Percentiles rank a stretch among this genome's conserved stretches.
phyloP scores from a whole-genome alignment of 1,140 invertebrate species.

The Trichoplusia ni region DNA sequence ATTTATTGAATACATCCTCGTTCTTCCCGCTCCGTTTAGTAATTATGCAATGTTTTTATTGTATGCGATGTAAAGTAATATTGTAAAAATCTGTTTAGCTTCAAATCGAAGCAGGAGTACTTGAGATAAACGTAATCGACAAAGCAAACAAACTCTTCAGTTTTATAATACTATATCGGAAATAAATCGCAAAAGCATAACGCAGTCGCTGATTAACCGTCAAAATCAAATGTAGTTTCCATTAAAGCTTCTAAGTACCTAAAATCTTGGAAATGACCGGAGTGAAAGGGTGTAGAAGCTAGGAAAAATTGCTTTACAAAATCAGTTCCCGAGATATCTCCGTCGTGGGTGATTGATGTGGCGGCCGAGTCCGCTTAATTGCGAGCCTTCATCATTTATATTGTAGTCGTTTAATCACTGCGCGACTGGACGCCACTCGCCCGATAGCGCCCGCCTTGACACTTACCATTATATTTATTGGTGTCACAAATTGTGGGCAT shows the following conservation, averaged over 20 bases:
- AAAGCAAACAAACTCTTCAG: no score
- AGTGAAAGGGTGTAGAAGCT: not conserved
- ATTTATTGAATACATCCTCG: no score
- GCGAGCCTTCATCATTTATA: conserved; percentile 66
- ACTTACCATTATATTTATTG: conserved; percentile 17
- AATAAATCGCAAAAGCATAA: no score
- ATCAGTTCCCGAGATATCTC: conserved; percentile 50
- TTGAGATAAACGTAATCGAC: no score
- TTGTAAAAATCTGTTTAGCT: no score
- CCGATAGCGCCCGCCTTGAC: not conserved
- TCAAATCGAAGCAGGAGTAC: no score
- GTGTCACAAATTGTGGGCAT: conserved; percentile 15
- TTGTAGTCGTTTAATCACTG: conserved; percentile 68
- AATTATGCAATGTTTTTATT: no score
- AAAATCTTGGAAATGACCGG: conserved; percentile 1
- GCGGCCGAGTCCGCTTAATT: conserved; percentile 58
- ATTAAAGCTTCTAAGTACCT: no score
- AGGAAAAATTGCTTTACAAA: conserved; percentile 56
- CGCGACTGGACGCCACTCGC: conserved; percentile 3
- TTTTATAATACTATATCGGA: no score
- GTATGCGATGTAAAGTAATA: no score
- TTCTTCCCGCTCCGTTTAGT: no score
- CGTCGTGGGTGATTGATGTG: conserved; percentile 64
- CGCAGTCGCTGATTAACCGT: no score
- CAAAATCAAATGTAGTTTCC: not conserved